Conservation (phyloP, 2,888 invertebrate species). For the Aphidoletes aphidimyza region DNA sequence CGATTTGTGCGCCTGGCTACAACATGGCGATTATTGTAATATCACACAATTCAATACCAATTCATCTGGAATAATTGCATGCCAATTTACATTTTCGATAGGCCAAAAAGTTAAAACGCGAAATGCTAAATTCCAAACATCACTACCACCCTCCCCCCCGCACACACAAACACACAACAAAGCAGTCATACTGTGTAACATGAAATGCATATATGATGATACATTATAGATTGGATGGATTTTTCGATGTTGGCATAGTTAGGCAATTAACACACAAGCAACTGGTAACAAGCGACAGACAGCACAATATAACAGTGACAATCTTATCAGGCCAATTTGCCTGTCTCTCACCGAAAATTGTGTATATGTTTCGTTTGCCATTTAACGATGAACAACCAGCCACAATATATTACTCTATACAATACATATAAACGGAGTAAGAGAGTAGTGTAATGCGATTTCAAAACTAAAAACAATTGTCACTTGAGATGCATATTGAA, state of each 20-base stretch:
- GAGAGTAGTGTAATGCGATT: not conserved
- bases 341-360: conserved; percentile 3
- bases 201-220: not conserved
- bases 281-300: not conserved
- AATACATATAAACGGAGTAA: too few relatives aligned
- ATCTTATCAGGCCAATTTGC: not conserved
- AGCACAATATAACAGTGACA: not conserved
- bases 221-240: not conserved
- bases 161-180: too few relatives aligned
- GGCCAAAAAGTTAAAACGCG: not conserved
- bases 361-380: not conserved
- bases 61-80: conserved; percentile 51
- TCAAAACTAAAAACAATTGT: not conserved
- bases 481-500: too few relatives aligned
- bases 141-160: too few relatives aligned
- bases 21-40: conserved; percentile 40
- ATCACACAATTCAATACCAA: conserved; percentile 25
- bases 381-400: too few relatives aligned
- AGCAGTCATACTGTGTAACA: too few relatives aligned
- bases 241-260: too few relatives aligned
- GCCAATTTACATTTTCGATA: not conserved
- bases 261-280: not conserved
- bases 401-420: too few relatives aligned
- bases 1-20: not conserved
- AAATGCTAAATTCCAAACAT: not conserved